These are phyloP conservation scores for Anhinga anhinga DNA, from an alignment of 2,113 vertebrate genomes.

Conservation along the genomic window DNA sequence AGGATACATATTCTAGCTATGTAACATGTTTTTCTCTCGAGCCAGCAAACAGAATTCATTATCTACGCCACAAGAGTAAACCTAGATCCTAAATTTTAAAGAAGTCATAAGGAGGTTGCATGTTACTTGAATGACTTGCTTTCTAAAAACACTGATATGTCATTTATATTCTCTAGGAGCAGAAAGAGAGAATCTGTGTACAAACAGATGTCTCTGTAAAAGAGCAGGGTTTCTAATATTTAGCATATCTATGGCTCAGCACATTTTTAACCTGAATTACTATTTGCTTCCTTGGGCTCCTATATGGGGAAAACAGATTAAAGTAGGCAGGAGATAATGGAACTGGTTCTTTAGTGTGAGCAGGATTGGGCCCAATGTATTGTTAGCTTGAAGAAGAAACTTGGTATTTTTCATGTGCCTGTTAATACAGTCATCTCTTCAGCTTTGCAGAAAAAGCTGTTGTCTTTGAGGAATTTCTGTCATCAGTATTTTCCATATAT, in stretches of 20 bases:
- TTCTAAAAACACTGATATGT: conserved; percentile 32
- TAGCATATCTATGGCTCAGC: conserved; percentile 18
- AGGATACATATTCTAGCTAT: not conserved
- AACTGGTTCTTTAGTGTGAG: not conserved
- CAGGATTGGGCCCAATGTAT: not conserved
- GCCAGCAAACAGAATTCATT: conserved; percentile 21
- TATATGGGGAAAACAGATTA: not conserved
- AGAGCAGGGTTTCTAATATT: not conserved
- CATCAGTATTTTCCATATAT: not conserved
- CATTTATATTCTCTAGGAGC: conserved; percentile 36
- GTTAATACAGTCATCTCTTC: not conserved
- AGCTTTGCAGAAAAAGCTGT: not conserved
- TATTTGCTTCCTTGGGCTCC: not conserved
- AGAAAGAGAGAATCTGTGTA: conserved; percentile 9
- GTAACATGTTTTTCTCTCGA: not conserved
- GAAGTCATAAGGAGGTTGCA: not conserved
- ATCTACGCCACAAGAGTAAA: not conserved
- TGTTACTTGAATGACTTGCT: conserved; percentile 24
- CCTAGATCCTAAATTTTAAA: conserved; percentile 43
- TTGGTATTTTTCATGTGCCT: not conserved
- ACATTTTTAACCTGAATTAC: conserved; percentile 18
- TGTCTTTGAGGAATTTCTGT: not conserved
- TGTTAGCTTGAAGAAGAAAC: not conserved
- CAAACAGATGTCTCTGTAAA: conserved; percentile 19
- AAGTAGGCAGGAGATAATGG: not conserved